Evolutionary conservation across 2,113 vertebrate genomes (phyloP).

Genomic region (Pterocles gutturalis): DNA sequence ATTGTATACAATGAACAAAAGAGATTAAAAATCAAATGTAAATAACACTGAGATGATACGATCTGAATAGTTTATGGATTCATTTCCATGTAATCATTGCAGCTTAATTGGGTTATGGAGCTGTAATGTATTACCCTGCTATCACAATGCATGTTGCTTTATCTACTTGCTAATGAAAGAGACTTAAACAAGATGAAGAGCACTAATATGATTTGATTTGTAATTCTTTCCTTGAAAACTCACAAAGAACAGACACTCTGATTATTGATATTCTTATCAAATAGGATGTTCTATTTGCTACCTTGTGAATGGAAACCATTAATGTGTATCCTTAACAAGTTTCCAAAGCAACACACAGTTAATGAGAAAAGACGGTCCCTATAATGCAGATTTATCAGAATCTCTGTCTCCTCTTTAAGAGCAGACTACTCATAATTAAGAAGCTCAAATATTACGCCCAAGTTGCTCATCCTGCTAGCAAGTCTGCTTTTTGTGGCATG

Average conservation of each 20-base stretch:
- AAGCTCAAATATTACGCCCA: background rate
- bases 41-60: background rate
- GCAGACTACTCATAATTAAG: background rate
- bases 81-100: conserved; percentile 42
- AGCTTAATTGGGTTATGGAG: background rate
- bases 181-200: conserved; percentile 28
- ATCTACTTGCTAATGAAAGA: conserved; percentile 35
- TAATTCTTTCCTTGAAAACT: background rate
- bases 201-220: conserved; percentile 32
- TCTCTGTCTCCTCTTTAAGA: background rate
- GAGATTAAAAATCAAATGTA: conserved; percentile 25
- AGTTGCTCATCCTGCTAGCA: background rate
- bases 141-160: background rate
- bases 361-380: background rate
- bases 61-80: conserved; percentile 27
- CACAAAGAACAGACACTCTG: background rate
- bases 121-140: background rate
- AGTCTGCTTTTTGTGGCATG: background rate
- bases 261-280: conserved; percentile 1
- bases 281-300: background rate
- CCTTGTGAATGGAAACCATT: background rate
- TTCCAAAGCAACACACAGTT: background rate
- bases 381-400: background rate
- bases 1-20: background rate
- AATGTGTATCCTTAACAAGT: background rate